Percentiles rank a stretch among this genome's conserved stretches.
These are phyloP conservation scores for Tachysurus fulvidraco DNA, from an alignment of 2,113 vertebrate genomes.

Conservation along the genomic window DNA sequence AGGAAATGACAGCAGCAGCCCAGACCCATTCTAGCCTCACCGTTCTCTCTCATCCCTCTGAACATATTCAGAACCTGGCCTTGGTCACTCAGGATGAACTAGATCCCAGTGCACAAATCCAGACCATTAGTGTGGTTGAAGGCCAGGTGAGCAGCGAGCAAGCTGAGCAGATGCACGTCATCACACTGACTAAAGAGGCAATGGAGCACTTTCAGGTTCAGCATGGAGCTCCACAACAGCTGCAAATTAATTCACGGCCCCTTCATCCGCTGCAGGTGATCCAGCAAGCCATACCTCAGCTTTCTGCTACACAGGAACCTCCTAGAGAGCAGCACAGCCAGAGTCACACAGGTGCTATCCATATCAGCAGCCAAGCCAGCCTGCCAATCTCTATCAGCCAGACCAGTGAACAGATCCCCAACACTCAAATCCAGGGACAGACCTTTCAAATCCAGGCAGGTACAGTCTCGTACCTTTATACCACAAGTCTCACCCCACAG, in stretches of 20 bases:
- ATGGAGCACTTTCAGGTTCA: slow-evolving; percentile 85
- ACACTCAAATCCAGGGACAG: slow-evolving; percentile 72
- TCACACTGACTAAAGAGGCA: slow-evolving; percentile 89
- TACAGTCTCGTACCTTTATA: slow-evolving; percentile 74
- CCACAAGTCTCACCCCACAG: slow-evolving; percentile 65
- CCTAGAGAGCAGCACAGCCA: slow-evolving; percentile 64
- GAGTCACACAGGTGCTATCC: slow-evolving; percentile 63
- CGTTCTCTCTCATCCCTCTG: slow-evolving; percentile 78
- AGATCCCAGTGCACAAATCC: slow-evolving; percentile 74
- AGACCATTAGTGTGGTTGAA: slow-evolving; percentile 79
- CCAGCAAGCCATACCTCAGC: slow-evolving; percentile 64
- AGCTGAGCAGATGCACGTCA: slow-evolving; percentile 87
- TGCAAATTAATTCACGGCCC: slow-evolving; percentile 69
- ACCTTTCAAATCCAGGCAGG: slow-evolving; percentile 80
- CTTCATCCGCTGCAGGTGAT: slow-evolving; percentile 66
- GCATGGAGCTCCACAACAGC: slow-evolving; percentile 70
- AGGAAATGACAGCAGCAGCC: slow-evolving; percentile 59
- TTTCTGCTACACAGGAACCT: slow-evolving; percentile 58
- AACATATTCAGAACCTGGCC: slow-evolving; percentile 80
- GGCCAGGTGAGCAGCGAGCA: slow-evolving; percentile 72
- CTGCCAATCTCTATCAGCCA: slow-evolving; percentile 74
- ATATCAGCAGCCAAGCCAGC: slow-evolving; percentile 65
- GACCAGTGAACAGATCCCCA: slow-evolving; percentile 70
- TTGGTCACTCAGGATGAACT: slow-evolving; percentile 77
- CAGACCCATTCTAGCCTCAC: slow-evolving; percentile 75